Conservation (phyloP, 2,113 vertebrate species). For the Malurus alboscapulatus region DNA sequence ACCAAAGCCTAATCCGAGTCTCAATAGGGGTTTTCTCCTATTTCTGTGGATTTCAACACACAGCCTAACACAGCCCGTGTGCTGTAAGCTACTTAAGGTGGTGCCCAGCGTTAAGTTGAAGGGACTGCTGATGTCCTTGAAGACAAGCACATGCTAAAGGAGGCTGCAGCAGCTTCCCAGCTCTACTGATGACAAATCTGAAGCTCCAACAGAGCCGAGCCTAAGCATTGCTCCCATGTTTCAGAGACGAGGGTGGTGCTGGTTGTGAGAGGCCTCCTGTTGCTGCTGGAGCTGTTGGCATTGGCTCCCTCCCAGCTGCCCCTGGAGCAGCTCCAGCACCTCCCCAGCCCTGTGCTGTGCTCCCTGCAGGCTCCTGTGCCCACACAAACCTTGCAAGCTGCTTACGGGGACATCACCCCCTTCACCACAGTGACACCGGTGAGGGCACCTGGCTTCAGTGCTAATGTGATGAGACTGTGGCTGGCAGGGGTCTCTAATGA, state of each 20-base stretch:
- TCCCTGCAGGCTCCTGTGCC: not conserved
- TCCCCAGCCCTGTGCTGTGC: not conserved
- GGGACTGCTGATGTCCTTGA: not conserved
- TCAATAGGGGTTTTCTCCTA: not conserved
- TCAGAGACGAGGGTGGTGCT: not conserved
- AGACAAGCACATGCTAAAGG: not conserved
- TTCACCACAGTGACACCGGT: not conserved
- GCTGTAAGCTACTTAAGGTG: not conserved
- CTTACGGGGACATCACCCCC: not conserved
- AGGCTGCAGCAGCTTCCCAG: not conserved
- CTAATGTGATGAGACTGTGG: fast-evolving
- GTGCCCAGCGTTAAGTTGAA: not conserved
- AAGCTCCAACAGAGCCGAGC: fast-evolving
- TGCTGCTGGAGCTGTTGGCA: not conserved
- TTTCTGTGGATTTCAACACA: not conserved
- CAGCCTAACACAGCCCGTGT: not conserved
- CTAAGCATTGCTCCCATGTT: fast-evolving
- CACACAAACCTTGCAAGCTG: not conserved
- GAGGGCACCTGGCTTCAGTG: not conserved
- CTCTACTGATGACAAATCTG: not conserved
- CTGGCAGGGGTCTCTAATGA: not conserved
- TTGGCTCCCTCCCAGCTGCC: not conserved
- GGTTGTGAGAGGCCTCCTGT: not conserved
- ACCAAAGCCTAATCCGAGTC: not conserved
- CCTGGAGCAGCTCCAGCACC: not conserved